A percentile compares a stretch with the other conserved stretches of the same genome.
Conservation (phyloP, 1,140 invertebrate genomes). For the Marisa cornuarietis region DNA sequence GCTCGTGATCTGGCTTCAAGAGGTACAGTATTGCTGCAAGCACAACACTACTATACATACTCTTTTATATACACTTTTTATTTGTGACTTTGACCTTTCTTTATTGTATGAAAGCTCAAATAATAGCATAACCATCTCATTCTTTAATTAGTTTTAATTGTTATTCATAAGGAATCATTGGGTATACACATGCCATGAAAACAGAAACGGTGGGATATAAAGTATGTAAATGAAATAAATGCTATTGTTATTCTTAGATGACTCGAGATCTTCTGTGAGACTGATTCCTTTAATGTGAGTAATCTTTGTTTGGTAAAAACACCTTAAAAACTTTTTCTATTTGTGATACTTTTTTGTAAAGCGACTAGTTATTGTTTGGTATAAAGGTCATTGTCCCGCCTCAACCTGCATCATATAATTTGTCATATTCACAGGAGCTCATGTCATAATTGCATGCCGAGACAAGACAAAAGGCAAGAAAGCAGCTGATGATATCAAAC, state of each 20-base stretch:
- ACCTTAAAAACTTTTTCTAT: too few relatives aligned
- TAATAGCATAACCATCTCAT: not conserved
- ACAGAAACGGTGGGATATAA: not conserved
- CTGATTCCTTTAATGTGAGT: not conserved
- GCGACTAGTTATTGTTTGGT: not conserved
- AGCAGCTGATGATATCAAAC: conserved; percentile 80
- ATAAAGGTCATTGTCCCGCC: not conserved
- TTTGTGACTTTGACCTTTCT: not conserved
- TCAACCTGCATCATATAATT: not conserved
- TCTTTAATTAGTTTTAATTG: not conserved
- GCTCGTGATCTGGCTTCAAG: conserved; percentile 70
- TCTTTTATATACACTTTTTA: not conserved
- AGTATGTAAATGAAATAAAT: not conserved
- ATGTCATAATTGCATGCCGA: conserved; percentile 84
- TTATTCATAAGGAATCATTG: too few relatives aligned
- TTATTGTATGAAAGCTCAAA: not conserved
- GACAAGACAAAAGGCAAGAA: conserved; percentile 79
- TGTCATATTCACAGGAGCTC: conserved; percentile 70
- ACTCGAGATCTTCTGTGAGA: too few relatives aligned
- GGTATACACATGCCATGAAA: too few relatives aligned
- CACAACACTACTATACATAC: not conserved
- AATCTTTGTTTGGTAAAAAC: not conserved
- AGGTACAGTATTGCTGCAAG: conserved; percentile 68
- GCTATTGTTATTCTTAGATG: too few relatives aligned
- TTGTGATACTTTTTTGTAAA: too few relatives aligned